These are phyloP conservation scores for Mimumesa dahlbomi DNA, from an alignment of 2,888 invertebrate species.

Conservation along the genomic window DNA sequence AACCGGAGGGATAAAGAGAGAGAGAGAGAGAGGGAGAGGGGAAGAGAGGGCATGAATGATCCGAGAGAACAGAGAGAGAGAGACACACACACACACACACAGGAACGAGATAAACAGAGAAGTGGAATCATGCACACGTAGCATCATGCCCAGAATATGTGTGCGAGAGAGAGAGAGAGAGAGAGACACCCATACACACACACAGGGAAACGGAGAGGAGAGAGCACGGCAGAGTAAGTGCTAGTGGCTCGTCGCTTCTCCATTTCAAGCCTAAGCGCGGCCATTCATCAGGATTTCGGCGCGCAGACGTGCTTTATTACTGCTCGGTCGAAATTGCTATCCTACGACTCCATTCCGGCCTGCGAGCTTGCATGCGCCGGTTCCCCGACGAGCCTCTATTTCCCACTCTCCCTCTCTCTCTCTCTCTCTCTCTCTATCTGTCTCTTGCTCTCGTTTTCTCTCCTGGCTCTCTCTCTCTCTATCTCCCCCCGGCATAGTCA, in stretches of 20 bases:
- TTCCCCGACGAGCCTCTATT: constrained; percentile 51
- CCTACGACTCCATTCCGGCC: constrained; percentile 80
- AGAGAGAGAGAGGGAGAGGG: constrained; percentile 24
- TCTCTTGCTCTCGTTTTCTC: constrained; percentile 20
- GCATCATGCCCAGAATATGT: too few relatives aligned
- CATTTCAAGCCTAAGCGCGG: constrained; percentile 81
- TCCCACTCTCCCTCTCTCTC: constrained; percentile 25
- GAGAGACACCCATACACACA: constrained; percentile 36
- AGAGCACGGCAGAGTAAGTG: constrained; percentile 72
- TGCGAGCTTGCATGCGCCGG: constrained; percentile 67
- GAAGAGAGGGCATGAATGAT: constrained; percentile 48
- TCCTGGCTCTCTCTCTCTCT: constrained; percentile 29
- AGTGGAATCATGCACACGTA: too few relatives aligned
- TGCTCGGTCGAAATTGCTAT: constrained; percentile 80
- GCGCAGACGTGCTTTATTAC: constrained; percentile 81
- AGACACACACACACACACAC: too few relatives aligned
- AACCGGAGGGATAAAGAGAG: constrained; percentile 46
- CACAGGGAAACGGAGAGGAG: constrained; percentile 45
- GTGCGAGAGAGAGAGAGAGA: constrained; percentile 30
- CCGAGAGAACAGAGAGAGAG: too few relatives aligned
- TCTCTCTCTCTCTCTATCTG: constrained; percentile 27
- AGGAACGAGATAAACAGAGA: constrained; percentile 41
- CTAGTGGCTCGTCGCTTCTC: constrained; percentile 79
- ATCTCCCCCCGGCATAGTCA: constrained; percentile 36
- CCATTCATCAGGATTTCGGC: constrained; percentile 80